Conservation (phyloP, 2,797 vertebrate genomes). For the Sardinella longiceps region DNA sequence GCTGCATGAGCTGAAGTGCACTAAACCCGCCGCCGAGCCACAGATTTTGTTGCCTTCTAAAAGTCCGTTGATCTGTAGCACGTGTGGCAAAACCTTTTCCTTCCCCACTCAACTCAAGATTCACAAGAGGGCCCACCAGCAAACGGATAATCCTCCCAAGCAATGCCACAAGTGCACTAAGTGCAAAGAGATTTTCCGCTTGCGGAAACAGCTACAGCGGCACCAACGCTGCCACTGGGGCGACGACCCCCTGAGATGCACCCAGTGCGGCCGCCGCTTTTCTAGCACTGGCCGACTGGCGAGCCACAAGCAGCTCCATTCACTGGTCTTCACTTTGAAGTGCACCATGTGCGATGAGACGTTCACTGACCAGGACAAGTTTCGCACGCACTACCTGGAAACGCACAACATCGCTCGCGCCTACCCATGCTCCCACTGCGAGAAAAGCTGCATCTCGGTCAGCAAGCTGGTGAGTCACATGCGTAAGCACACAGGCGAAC, state of each 20-base stretch:
- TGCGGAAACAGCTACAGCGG: conserved; percentile 39
- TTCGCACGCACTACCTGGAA: conserved; percentile 45
- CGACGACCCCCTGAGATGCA: conserved; percentile 46
- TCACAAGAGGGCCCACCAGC: conserved; percentile 26
- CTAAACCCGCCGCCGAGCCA: not conserved
- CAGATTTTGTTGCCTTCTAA: not conserved
- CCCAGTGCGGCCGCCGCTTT: conserved; percentile 46
- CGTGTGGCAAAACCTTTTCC: conserved; percentile 29
- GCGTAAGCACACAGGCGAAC: conserved; percentile 46
- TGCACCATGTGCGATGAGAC: conserved; percentile 49
- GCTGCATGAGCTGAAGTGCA: conserved; percentile 43
- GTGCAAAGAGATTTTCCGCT: conserved; percentile 44
- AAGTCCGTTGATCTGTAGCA: not conserved
- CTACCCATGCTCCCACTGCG: conserved; percentile 54
- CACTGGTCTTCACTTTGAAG: conserved; percentile 31
- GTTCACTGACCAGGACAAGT: conserved; percentile 37
- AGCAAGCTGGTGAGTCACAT: conserved; percentile 45
- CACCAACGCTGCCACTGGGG: conserved; percentile 50
- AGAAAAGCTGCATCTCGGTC: conserved; percentile 41
- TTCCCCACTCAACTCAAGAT: conserved; percentile 14
- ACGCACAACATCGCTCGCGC: conserved; percentile 41
- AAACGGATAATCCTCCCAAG: conserved; percentile 18
- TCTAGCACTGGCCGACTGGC: conserved; percentile 36
- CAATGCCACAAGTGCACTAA: conserved; percentile 43
- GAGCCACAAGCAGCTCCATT: conserved; percentile 46